These are phyloP conservation scores for Anas platyrhynchos DNA, from an alignment of 2,113 vertebrate species.

Conservation along the genomic window DNA sequence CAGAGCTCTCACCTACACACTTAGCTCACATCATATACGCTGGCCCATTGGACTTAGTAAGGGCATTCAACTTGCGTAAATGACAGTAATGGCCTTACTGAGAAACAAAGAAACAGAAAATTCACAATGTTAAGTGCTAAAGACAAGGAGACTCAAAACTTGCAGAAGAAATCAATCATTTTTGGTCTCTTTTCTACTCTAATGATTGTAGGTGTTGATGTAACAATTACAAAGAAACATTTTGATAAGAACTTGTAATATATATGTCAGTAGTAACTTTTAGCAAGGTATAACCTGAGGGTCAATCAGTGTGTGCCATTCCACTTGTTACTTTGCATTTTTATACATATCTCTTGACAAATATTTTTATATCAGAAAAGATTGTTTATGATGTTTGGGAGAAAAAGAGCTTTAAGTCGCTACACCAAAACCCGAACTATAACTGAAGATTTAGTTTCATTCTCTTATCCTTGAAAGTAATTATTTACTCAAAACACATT, in stretches of 20 bases:
- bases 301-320: neutral
- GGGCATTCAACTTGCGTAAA: fast-evolving
- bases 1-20: neutral
- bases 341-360: neutral
- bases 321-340: neutral
- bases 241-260: neutral
- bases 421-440: neutral
- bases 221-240: neutral
- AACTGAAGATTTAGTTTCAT: neutral
- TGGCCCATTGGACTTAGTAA: neutral
- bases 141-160: neutral
- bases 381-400: neutral
- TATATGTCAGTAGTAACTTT: neutral
- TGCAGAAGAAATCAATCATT: neutral
- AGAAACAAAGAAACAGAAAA: neutral
- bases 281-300: neutral
- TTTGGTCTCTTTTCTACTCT: neutral
- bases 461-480: neutral
- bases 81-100: neutral
- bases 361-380: neutral
- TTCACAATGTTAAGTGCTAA: neutral
- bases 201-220: neutral
- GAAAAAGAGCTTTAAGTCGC: neutral
- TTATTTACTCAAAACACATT: neutral
- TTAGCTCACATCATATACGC: fast-evolving